Base-by-base conservation (phyloP, 2,113 vertebrate genomes). In the Noturus placidus region DNA sequence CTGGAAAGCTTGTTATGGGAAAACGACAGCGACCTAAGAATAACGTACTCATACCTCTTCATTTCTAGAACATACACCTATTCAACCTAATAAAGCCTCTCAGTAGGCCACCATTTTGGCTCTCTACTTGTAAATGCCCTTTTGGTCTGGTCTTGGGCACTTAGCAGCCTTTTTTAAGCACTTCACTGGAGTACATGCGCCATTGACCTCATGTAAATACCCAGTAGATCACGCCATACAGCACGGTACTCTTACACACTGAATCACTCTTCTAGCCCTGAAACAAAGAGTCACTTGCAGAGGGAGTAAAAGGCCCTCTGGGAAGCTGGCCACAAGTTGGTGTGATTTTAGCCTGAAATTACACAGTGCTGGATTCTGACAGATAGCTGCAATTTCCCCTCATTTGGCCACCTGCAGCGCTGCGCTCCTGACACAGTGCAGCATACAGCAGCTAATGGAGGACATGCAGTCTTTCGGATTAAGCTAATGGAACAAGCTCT, bases 351-450 rank as follows among this genome's bases (percentile, higher is more conserved):
- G 82, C 42, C 50, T 77, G 83, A 65, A 89, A 78, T 86, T 81
- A 69, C 54, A 65, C 56, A 35, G 42, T 54, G 35, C 85, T 86
- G 65, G 70, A 72, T 59, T 83, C 88, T 89, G 88, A 91, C 85
- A 85, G 87, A 89, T 87, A 69, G 87, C 35, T 88, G 82, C 85
- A 83, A 85, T 89, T 86, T 86, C 19, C 50, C 61, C 81, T 83
- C 76, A 85, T 88, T 91, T 85, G 77, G 85, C 50, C 85, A 82
- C 88, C 90, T 88, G 78, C 85, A 74, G 84, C 2, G 77, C 56
- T 8, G 61, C 2, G 59, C 27, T 30, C 69, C 78, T 42, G 80
- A 86, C 83, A 85, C 84, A 79, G 89, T 82, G n/a, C 9, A 38
- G 54, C 61, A 9, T 69, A 63, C 57, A 70, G 61, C 79, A 3